phyloP scores from a whole-genome alignment of 2,113 vertebrate species.

The Marcusenius ussheri region DNA sequence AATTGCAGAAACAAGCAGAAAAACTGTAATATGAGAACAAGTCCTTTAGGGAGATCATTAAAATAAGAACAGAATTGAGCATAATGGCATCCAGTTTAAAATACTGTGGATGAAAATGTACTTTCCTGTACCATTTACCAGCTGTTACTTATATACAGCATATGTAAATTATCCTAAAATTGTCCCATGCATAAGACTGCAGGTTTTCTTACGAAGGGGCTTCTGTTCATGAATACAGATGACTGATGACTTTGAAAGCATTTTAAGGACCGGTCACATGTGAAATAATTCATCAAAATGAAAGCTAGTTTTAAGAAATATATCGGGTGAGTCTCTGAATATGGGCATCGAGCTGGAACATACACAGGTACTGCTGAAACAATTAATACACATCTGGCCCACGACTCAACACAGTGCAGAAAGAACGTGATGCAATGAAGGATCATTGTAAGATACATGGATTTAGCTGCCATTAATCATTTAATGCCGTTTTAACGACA shows the following conservation, averaged over 20 bases:
- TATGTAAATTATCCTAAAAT: not conserved
- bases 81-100: not conserved
- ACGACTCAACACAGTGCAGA: constrained; percentile 80
- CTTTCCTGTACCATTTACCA: not conserved
- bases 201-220: not conserved
- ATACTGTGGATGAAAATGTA: not conserved
- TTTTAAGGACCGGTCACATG: constrained; percentile 1
- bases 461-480: constrained; percentile 87
- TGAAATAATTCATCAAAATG: constrained; percentile 34
- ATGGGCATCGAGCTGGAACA: constrained; percentile 59
- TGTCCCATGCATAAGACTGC: not conserved
- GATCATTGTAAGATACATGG: constrained; percentile 67
- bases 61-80: not conserved
- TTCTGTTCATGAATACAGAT: not conserved
- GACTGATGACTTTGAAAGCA: not conserved
- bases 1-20: not conserved
- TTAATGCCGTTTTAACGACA: constrained; percentile 68
- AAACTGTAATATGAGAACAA: not conserved
- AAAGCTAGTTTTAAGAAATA: constrained; percentile 19
- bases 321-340: constrained; percentile 40
- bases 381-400: constrained; percentile 82
- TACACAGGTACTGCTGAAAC: constrained; percentile 76
- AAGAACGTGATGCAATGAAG: constrained; percentile 90
- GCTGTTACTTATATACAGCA: not conserved
- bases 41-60: not conserved